A percentile compares a stretch with the other conserved stretches of the same genome.
Conservation (phyloP, 2,888 invertebrate species). For the Pachliopta kotzebuea region DNA sequence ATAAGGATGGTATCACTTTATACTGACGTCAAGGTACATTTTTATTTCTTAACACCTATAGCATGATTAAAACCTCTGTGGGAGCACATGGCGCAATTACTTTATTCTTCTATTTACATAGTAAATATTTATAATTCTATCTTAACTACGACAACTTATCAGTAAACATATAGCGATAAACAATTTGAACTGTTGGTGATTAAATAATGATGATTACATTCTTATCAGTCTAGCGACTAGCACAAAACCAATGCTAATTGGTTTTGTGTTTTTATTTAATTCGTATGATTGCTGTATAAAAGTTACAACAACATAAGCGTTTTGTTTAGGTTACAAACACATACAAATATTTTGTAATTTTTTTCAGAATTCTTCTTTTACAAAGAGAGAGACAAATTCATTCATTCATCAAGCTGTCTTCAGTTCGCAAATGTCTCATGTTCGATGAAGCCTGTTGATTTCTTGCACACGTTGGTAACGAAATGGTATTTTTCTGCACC, state of each 20-base stretch:
- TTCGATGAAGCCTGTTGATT: too few species aligned
- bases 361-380: too few species aligned
- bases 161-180: conserved; percentile 10
- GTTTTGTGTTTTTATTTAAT: conserved; percentile 10
- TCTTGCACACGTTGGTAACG: too few species aligned
- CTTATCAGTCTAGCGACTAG: not conserved
- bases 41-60: not conserved
- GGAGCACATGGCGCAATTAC: not conserved
- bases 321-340: too few species aligned
- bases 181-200: conserved; percentile 6
- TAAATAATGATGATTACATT: conserved; percentile 13
- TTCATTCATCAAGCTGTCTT: too few species aligned
- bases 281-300: not conserved
- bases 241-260: conserved; percentile 11
- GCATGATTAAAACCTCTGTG: not conserved
- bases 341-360: too few species aligned
- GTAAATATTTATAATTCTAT: conserved; percentile 6
- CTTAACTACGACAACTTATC: conserved; percentile 6
- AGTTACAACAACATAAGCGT: not conserved
- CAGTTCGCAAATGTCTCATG: too few species aligned
- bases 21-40: too few species aligned
- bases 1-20: too few species aligned
- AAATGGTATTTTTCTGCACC: too few species aligned
- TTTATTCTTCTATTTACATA: not conserved
- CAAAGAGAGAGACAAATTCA: too few species aligned